These are phyloP conservation scores for Caenorhabditis afra DNA, from an alignment of 2,888 invertebrate genomes.

Conservation along the genomic window DNA sequence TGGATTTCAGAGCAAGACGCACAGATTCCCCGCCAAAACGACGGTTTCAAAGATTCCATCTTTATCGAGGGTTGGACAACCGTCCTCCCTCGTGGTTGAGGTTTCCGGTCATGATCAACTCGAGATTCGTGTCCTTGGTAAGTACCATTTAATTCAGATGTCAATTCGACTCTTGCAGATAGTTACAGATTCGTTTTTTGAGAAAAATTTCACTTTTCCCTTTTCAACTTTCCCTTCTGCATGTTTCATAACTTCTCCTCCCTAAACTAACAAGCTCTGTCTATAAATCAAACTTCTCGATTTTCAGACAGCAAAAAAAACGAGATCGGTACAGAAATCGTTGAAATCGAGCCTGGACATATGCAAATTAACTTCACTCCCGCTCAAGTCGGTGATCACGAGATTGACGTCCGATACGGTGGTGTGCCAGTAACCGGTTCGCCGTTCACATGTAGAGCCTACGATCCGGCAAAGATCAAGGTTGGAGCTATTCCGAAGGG, in stretches of 20 bases:
- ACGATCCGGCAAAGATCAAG: slow-evolving; percentile 88
- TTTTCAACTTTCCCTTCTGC: slow-evolving; percentile 11
- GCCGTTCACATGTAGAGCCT: slow-evolving; percentile 92
- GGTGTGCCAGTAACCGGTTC: slow-evolving; percentile 87
- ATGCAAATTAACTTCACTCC: slow-evolving; percentile 89
- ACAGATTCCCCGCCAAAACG: slow-evolving; percentile 66
- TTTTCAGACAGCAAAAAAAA: slow-evolving; percentile 73
- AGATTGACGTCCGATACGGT: slow-evolving; percentile 81
- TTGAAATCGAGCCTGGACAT: slow-evolving; percentile 72
- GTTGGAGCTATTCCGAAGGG: slow-evolving; percentile 89
- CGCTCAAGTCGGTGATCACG: slow-evolving; percentile 87
- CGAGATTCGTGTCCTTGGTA: slow-evolving; percentile 74
- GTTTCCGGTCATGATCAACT: slow-evolving; percentile 72
- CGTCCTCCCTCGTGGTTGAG: slow-evolving; percentile 72
- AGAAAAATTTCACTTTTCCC: slow-evolving; percentile 11
- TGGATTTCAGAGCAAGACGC: slow-evolving; percentile 62
- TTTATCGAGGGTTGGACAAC: slow-evolving; percentile 76
- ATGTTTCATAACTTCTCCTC: slow-evolving; percentile 19
- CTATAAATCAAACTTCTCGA: background rate
- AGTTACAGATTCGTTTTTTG: background rate
- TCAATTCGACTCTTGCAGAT: no score
- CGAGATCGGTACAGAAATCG: slow-evolving; percentile 69
- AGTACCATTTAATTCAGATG: slow-evolving; percentile 8
- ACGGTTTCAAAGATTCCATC: slow-evolving; percentile 76
- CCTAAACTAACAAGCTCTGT: slow-evolving; percentile 2